phyloP scores from a whole-genome alignment of 1,140 invertebrate genomes.

The Nephila pilipes region DNA sequence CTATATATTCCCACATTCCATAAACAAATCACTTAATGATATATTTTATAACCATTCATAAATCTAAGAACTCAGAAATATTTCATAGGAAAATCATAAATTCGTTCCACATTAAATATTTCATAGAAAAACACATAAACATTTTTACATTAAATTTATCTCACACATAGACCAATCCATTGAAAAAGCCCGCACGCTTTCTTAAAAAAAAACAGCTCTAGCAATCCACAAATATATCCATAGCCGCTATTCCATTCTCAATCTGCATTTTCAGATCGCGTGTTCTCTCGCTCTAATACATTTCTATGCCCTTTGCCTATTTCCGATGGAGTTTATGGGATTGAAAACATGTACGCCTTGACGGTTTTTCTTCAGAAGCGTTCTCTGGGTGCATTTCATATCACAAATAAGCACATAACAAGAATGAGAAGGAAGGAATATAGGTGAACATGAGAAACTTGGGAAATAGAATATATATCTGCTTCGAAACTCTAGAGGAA shows the following conservation, averaged over 20 bases:
- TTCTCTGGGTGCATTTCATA: neutral
- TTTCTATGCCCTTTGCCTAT: neutral
- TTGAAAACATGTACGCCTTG: slow-evolving; percentile 20
- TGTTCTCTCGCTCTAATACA: neutral
- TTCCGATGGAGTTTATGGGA: slow-evolving; percentile 36
- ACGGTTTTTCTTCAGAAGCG: neutral
- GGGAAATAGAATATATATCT: neutral
- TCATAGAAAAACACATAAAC: neutral
- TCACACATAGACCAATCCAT: neutral
- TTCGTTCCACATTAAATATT: neutral
- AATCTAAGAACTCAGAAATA: too few species aligned
- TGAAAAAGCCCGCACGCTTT: neutral
- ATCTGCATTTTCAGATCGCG: slow-evolving; percentile 16
- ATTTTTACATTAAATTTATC: neutral
- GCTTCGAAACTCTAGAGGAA: neutral
- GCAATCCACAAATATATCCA: slow-evolving; percentile 4
- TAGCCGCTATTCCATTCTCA: neutral
- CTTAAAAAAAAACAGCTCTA: neutral
- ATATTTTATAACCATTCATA: too few species aligned
- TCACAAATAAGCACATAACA: neutral
- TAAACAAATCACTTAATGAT: too few species aligned
- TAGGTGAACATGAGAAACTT: neutral
- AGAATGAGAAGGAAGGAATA: neutral
- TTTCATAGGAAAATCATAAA: too few species aligned
- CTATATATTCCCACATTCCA: too few species aligned